Percentiles rank a stretch among this genome's conserved stretches.
phyloP scores from a whole-genome alignment of 2,113 vertebrate genomes.

The Ammodytes dubius region DNA sequence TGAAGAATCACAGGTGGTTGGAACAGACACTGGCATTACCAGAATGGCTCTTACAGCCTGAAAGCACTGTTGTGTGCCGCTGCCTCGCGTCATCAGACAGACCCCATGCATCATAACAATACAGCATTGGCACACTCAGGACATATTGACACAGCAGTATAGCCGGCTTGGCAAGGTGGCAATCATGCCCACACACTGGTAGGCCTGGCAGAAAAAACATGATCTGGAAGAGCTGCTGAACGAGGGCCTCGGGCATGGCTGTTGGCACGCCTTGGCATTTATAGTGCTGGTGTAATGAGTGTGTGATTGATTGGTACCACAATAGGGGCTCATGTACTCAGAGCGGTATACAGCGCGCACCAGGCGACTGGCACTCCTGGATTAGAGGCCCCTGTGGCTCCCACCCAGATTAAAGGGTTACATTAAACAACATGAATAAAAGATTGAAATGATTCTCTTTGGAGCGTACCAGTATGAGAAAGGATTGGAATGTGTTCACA shows the following conservation, averaged over 20 bases:
- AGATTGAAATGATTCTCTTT: constrained; percentile 87
- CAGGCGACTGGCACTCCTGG: constrained; percentile 75
- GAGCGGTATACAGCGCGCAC: constrained; percentile 65
- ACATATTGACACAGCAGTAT: constrained; percentile 60
- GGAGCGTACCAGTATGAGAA: constrained; percentile 70
- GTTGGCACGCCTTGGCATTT: constrained; percentile 82
- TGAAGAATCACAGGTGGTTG: constrained; percentile 59
- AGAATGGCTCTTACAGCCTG: constrained; percentile 28
- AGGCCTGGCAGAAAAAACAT: constrained; percentile 54
- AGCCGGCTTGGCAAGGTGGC: constrained; percentile 45
- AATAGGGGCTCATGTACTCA: constrained; percentile 83
- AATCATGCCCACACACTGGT: constrained; percentile 50
- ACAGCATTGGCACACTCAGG: constrained; percentile 41
- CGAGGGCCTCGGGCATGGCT: constrained; percentile 67
- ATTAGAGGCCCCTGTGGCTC: constrained; percentile 83
- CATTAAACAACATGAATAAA: constrained; percentile 89
- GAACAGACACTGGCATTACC: constrained; percentile 40
- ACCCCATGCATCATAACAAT: constrained; percentile 55
- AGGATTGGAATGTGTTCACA: constrained; percentile 62
- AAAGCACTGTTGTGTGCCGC: constrained; percentile 40
- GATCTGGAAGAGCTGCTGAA: constrained; percentile 48
- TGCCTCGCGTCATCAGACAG: constrained; percentile 50
- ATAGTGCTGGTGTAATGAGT: constrained; percentile 76
- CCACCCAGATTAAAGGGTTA: constrained; percentile 88
- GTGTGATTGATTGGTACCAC: constrained; percentile 86